phyloP scores from a whole-genome alignment of 2,888 invertebrate genomes.

The Cephus pygmeus region DNA sequence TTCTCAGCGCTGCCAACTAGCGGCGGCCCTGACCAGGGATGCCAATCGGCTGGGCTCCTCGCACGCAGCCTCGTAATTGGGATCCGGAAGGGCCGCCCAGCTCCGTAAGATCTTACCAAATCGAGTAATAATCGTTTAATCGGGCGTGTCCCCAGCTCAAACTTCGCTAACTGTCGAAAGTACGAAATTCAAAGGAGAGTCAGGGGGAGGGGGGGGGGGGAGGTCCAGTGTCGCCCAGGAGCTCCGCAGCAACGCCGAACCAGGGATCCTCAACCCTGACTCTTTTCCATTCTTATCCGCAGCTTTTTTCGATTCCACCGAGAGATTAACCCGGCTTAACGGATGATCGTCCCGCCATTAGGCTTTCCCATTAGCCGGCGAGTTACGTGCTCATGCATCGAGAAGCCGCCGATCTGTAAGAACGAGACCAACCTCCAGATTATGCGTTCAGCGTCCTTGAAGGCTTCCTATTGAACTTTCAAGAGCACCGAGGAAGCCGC shows the following conservation, averaged over 20 bases:
- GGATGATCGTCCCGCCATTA: background rate
- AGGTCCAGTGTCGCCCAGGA: background rate
- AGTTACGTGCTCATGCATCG: too few species aligned
- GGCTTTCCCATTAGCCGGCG: too few species aligned
- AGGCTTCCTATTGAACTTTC: background rate
- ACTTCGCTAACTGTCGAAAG: constrained; percentile 57
- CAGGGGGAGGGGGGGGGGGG: too few species aligned
- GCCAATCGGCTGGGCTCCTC: too few species aligned
- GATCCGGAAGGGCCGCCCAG: background rate
- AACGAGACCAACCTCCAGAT: too few species aligned
- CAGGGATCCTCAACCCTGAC: constrained; percentile 5
- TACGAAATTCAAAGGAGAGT: constrained; percentile 40
- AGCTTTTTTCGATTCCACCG: background rate
- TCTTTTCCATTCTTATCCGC: constrained; percentile 1
- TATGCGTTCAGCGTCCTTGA: too few species aligned
- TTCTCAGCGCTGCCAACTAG: too few species aligned
- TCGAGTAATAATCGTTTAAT: constrained; percentile 63
- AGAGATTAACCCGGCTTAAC: background rate
- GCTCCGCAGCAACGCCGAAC: background rate
- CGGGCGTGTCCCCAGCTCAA: constrained; percentile 50
- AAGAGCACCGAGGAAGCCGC: constrained; percentile 19
- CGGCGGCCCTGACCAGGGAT: too few species aligned
- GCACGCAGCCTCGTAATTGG: too few species aligned
- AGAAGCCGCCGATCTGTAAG: too few species aligned
- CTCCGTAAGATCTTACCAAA: constrained; percentile 23